phyloP scores from a whole-genome alignment of 2,113 vertebrate species.

The Cephalopholis sonnerati region DNA sequence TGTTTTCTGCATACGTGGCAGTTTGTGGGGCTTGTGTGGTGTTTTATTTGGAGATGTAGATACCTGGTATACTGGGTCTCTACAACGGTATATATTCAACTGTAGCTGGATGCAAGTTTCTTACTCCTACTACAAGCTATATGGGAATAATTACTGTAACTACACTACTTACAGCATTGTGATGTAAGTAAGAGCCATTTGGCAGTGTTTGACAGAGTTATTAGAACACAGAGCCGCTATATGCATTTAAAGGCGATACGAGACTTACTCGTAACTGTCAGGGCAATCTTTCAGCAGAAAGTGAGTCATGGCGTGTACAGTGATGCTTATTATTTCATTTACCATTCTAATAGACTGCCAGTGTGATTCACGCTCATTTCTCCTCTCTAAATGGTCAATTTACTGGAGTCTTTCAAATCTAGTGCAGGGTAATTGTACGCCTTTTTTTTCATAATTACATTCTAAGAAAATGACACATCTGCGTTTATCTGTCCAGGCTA shows the following conservation, averaged over 20 bases:
- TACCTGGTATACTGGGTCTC: neutral
- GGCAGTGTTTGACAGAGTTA: constrained; percentile 36
- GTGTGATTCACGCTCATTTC: constrained; percentile 60
- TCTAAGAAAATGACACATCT: constrained; percentile 52
- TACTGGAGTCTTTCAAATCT: constrained; percentile 55
- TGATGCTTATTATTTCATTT: constrained; percentile 67
- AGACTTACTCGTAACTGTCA: constrained; percentile 40
- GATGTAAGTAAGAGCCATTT: constrained; percentile 27
- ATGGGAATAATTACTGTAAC: constrained; percentile 21
- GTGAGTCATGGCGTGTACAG: constrained; percentile 34
- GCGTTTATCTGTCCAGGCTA: constrained; percentile 36
- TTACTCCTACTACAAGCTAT: neutral
- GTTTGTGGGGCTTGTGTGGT: neutral
- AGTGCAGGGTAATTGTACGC: constrained; percentile 36
- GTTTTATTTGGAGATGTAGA: neutral
- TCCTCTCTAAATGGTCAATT: constrained; percentile 63
- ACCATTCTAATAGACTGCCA: constrained; percentile 51
- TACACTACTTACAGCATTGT: constrained; percentile 1
- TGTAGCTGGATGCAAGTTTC: neutral
- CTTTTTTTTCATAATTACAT: constrained; percentile 66
- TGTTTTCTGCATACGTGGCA: neutral
- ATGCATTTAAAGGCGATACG: constrained; percentile 40
- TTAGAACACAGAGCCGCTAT: constrained; percentile 44
- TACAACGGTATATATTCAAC: neutral
- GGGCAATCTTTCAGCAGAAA: constrained; percentile 50